Conservation (phyloP, 2,797 vertebrate genomes). For the Dermochelys coriacea region DNA sequence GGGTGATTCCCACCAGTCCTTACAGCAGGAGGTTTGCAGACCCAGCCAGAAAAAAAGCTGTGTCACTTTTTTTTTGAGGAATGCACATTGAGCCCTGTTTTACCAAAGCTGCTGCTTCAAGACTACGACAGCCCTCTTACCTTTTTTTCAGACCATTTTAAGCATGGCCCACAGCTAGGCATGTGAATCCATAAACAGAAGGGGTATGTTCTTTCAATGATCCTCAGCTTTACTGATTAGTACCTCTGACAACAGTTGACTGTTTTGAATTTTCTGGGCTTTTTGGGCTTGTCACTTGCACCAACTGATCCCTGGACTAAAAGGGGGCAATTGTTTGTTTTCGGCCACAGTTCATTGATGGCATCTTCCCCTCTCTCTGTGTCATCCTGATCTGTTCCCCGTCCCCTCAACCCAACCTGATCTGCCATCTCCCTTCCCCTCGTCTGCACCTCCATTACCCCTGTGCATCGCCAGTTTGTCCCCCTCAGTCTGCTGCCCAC, state of each 20-base stretch:
- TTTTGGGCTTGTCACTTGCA: neutral
- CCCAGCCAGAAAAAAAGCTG: too few species aligned
- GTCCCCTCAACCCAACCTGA: fast-evolving
- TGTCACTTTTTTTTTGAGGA: too few species aligned
- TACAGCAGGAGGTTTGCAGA: neutral
- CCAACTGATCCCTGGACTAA: neutral
- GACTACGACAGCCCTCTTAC: too few species aligned
- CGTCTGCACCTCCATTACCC: neutral
- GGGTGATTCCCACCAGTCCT: neutral
- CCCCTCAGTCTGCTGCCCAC: neutral
- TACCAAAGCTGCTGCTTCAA: too few species aligned
- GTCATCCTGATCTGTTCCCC: neutral
- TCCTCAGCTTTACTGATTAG: neutral
- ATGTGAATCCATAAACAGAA: neutral
- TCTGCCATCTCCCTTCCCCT: neutral
- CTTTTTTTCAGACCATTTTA: too few species aligned
- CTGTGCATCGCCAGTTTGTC: neutral
- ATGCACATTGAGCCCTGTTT: too few species aligned
- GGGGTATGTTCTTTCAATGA: too few species aligned
- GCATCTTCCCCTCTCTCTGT: neutral
- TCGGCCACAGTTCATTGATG: neutral
- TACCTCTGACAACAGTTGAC: neutral
- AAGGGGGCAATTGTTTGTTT: neutral
- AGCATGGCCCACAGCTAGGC: neutral
- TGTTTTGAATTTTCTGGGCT: neutral